phyloP scores from a whole-genome alignment of 2,113 vertebrate genomes.

The Tragelaphus strepsiceros region DNA sequence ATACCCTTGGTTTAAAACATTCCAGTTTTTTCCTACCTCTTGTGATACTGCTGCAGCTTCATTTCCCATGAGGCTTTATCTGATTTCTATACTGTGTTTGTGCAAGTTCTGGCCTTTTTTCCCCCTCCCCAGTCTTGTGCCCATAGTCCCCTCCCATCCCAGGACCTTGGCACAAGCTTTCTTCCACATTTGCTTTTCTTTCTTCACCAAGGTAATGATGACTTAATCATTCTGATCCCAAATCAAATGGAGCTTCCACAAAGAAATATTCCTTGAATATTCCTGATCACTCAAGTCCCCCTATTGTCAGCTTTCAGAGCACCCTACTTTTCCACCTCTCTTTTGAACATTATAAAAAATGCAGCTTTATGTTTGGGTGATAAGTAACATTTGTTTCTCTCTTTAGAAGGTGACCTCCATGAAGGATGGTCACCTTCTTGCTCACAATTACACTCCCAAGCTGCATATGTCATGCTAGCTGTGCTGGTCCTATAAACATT shows the following conservation, averaged over 20 bases:
- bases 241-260: not conserved
- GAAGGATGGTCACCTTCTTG: not conserved
- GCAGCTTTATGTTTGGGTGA: not conserved
- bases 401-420: not conserved
- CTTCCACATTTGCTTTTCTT: not conserved
- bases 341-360: not conserved
- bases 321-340: not conserved
- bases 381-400: not conserved
- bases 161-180: not conserved
- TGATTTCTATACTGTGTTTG: not conserved
- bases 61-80: not conserved
- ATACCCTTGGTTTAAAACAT: not conserved
- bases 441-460: not conserved
- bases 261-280: not conserved
- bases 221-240: not conserved
- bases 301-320: not conserved
- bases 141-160: not conserved
- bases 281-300: not conserved
- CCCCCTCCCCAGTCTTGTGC: not conserved
- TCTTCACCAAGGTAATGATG: not conserved
- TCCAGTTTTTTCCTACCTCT: not conserved
- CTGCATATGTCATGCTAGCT: not conserved
- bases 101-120: not conserved
- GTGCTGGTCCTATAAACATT: not conserved
- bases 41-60: not conserved